Conservation (phyloP, 2,888 invertebrate species). For the Eumacrocentrus americanus region DNA sequence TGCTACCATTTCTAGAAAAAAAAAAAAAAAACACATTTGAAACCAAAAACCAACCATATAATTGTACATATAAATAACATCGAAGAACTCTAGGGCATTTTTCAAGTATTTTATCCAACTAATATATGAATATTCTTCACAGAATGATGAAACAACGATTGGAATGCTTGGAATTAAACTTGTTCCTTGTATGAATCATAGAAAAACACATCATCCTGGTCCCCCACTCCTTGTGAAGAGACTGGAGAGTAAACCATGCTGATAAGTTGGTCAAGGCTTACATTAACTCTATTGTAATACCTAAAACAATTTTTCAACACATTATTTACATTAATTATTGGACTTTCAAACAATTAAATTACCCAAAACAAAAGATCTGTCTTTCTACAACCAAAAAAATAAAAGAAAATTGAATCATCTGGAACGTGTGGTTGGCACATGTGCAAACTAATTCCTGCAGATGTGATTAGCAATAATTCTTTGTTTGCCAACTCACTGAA, state of each 20-base stretch:
- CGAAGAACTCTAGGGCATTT: slow-evolving; percentile 6
- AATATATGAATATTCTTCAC: background rate
- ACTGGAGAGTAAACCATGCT: background rate
- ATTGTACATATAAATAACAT: slow-evolving; percentile 15
- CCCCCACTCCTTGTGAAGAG: slow-evolving; percentile 10
- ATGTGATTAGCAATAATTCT: background rate
- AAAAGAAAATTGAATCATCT: background rate
- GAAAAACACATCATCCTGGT: slow-evolving; percentile 24
- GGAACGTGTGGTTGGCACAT: background rate
- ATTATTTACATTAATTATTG: background rate
- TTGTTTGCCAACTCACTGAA: background rate
- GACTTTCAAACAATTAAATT: too few relatives aligned
- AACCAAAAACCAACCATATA: background rate
- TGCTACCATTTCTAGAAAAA: slow-evolving; percentile 49
- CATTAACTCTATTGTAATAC: slow-evolving; percentile 6
- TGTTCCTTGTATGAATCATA: slow-evolving; percentile 24
- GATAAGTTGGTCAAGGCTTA: slow-evolving; percentile 26
- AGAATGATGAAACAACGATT: background rate
- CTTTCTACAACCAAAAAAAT: background rate
- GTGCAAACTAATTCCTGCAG: background rate
- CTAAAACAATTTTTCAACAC: background rate
- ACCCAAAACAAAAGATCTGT: background rate
- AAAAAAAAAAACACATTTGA: slow-evolving; percentile 7
- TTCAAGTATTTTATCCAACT: background rate
- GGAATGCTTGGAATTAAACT: slow-evolving; percentile 19